Base-by-base conservation (phyloP, 35 echinoderm and acorn worm genomes). In the Ophiothrix spiculata region DNA sequence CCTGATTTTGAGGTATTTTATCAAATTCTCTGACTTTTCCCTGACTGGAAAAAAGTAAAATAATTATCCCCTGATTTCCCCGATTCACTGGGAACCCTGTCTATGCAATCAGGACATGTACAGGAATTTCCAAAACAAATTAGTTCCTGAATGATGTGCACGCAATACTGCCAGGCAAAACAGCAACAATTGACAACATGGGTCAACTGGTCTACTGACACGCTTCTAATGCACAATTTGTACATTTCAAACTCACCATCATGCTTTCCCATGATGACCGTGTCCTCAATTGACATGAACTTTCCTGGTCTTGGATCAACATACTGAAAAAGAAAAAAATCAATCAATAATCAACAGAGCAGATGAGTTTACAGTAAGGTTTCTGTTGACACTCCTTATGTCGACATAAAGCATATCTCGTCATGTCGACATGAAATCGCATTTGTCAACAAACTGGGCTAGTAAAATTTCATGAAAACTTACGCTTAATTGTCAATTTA, bases 201-300 rank as follows among this genome's bases (percentile, higher is more conserved):
- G n/a, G n/a, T n/a, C n/a, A n/a, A n/a, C n/a, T n/a, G n/a, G n/a
- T n/a, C n/a, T n/a, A n/a, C n/a, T n/a, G n/a, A n/a, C n/a, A n/a
- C n/a, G n/a, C n/a, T n/a, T n/a, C n/a, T n/a, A n/a, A n/a, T n/a
- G n/a, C n/a, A n/a, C n/a, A n/a, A n/a, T n/a, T n/a, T n/a, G n/a
- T n/a, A n/a, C n/a, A n/a, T n/a, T n/a, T n/a, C n/a, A n/a, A 4
- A 32, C 85, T 88, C 80, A 95, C 93, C 94, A 54, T 90, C 36
- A 69, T 97, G 94, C 25, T 87, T 56, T 36, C 94, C 91, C 16
- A 93, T 82, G 21, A 90, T 85, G 40, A 60, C 87, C 41, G 79
- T 76, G 83, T 97, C 91, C 84, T 97, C 94, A 34, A 97, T 76
- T 49, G 90, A 92, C 37, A 97, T 69, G 76, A 97, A 97, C 45